Evolutionary conservation across 2,888 invertebrate species (phyloP).

Genomic region (Cistogaster globosa): DNA sequence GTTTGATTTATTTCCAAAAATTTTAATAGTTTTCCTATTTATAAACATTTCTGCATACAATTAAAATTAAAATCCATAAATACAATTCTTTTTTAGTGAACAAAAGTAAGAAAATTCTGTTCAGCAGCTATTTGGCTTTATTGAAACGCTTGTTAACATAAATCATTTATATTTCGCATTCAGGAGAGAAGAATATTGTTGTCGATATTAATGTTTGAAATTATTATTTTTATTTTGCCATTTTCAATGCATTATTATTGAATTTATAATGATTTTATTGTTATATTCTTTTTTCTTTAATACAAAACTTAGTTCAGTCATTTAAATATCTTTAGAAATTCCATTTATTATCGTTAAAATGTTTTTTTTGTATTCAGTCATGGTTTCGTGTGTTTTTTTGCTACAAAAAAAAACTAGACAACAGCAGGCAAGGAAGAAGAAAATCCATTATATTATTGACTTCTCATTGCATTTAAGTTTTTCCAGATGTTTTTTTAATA

Average conservation of each 20-base stretch:
- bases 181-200: not conserved
- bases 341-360: constrained; percentile 64
- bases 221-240: constrained; percentile 43
- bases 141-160: constrained; percentile 22
- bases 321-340: constrained; percentile 44
- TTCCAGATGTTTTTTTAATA: constrained; percentile 61
- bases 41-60: constrained; percentile 10
- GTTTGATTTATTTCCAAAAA: constrained; percentile 10
- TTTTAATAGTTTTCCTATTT: not conserved
- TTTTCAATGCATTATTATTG: constrained; percentile 55
- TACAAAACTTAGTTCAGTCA: constrained; percentile 26
- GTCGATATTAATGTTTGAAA: constrained; percentile 24
- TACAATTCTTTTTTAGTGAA: constrained; percentile 26
- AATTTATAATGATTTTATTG: constrained; percentile 52
- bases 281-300: constrained; percentile 15
- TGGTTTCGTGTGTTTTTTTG: not conserved
- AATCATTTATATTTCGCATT: constrained; percentile 33
- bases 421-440: not conserved
- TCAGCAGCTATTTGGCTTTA: not conserved
- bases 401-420: not conserved
- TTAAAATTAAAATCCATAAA: constrained; percentile 50
- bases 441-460: constrained; percentile 61
- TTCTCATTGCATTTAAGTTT: constrained; percentile 64
- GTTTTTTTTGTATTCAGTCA: not conserved
- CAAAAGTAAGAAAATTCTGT: not conserved